Conservation (phyloP, 2,797 vertebrate genomes). For the Phataginus tricuspis region DNA sequence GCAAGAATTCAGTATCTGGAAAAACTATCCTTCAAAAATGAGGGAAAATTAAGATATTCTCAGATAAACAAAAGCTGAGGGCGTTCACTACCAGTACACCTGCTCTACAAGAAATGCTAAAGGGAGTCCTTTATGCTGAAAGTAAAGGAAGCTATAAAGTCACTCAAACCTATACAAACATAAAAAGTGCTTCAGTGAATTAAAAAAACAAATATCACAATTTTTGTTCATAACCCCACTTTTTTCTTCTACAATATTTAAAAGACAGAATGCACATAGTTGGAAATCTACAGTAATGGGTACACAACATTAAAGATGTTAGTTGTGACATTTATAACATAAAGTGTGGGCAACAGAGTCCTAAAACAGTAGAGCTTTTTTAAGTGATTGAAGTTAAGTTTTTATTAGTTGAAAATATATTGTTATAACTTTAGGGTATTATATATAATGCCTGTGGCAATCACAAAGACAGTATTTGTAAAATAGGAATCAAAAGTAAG, state of each 20-base stretch:
- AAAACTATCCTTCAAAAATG: neutral
- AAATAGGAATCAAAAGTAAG: neutral
- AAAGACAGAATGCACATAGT: neutral
- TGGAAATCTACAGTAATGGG: neutral
- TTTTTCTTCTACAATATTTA: neutral
- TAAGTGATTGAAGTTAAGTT: neutral
- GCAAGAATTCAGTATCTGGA: neutral
- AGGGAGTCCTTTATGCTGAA: neutral
- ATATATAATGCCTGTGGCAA: neutral
- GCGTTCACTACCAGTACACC: neutral
- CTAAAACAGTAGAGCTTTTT: neutral
- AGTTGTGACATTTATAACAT: neutral
- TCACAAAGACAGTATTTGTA: neutral
- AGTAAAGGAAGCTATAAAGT: neutral
- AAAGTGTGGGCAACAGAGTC: neutral
- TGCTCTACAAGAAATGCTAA: neutral
- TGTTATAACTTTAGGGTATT: neutral
- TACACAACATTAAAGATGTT: neutral
- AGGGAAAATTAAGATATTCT: neutral
- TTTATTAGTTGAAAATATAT: neutral
- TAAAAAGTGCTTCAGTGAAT: neutral
- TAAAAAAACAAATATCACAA: neutral
- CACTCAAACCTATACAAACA: neutral
- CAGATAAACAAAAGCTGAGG: neutral
- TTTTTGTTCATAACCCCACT: neutral